Evolutionary conservation across 2,113 vertebrate genomes (phyloP).

Genomic region (Mesitornis unicolor): DNA sequence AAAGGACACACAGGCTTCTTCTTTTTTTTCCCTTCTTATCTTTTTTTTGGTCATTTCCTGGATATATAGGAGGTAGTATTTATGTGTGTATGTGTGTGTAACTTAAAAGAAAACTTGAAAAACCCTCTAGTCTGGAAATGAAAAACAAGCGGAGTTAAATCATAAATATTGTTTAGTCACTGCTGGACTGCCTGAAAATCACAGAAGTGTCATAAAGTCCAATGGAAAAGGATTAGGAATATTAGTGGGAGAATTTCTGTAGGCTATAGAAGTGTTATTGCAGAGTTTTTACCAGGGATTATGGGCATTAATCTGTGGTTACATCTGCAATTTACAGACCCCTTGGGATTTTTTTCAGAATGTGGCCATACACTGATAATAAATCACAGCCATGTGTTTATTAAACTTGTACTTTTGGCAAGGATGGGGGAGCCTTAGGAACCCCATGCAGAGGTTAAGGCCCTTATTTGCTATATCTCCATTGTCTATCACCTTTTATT

Average conservation of each 20-base stretch:
- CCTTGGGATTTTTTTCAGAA: background rate
- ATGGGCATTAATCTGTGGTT: conserved; percentile 50
- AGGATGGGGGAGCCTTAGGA: background rate
- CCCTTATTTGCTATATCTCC: background rate
- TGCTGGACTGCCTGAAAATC: conserved; percentile 35
- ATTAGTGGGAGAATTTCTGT: conserved; percentile 45
- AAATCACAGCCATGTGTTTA: conserved; percentile 13
- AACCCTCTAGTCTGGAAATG: conserved; percentile 19
- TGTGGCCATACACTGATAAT: background rate
- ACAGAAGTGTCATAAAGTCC: conserved; percentile 34
- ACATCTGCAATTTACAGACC: conserved; percentile 31
- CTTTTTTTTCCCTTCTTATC: background rate
- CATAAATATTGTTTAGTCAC: conserved; percentile 39
- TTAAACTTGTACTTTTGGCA: background rate
- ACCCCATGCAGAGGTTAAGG: background rate
- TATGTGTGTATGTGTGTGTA: conserved; percentile 3
- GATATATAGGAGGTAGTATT: background rate
- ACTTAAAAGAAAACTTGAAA: background rate
- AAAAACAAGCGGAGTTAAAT: conserved; percentile 42
- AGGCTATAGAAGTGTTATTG: conserved; percentile 30
- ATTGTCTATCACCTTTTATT: background rate
- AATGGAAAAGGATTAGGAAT: conserved; percentile 46
- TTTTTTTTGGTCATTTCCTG: conserved; percentile 16
- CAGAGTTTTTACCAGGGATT: conserved; percentile 50
- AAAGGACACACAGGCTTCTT: background rate